Evolutionary conservation across 2,888 invertebrate genomes (phyloP), one percentile per base, ranked within the genome.

Genomic region (Polydrusus pterygomalis): DNA sequence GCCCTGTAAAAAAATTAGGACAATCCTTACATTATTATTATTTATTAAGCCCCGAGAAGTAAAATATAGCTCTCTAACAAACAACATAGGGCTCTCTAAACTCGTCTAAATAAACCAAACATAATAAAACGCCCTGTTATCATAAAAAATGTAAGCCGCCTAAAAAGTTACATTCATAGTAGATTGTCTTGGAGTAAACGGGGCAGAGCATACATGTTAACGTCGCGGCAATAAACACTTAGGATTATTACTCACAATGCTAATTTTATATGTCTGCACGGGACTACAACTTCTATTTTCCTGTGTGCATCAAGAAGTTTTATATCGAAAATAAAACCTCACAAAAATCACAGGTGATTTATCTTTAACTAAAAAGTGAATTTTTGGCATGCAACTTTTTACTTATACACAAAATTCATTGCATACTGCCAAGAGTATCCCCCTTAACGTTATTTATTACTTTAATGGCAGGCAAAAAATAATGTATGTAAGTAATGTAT

Each of bases 1-100:
- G 99, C 98, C 15, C 99, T 99, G 56, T 47, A 58, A 73, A 54
- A 43, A 18, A 34, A 43, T 10, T 5, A n/a, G n/a, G n/a, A 43
- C 2, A 13, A 43, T 13, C n/a, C 1, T 43, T 43, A 43, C 43
- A 43, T n/a, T 34, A 34, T 7, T 34, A 7, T 34, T 9, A 7
- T 10, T 25, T 25, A 25, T 25, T 25, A 3, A 3, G 1, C 25
- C 25, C 5, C 1, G 25, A 25, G 1, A 25, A 25, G 1, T 25
- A 25, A 25, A 25, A 25, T 25, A 25, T 25, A 25, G 25, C 2
- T 25, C 25, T 25, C 1, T 25, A 25, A 25, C n/a, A n/a, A n/a
- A n/a, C n/a, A 25, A 25, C 25, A 25, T 25, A n/a, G n/a, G n/a
- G 25, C 25, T 3, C 25, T 25, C 25, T 5, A n/a, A n/a, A 40